Base-by-base conservation (phyloP, 2,888 invertebrate genomes). In the Philaethria dido region DNA sequence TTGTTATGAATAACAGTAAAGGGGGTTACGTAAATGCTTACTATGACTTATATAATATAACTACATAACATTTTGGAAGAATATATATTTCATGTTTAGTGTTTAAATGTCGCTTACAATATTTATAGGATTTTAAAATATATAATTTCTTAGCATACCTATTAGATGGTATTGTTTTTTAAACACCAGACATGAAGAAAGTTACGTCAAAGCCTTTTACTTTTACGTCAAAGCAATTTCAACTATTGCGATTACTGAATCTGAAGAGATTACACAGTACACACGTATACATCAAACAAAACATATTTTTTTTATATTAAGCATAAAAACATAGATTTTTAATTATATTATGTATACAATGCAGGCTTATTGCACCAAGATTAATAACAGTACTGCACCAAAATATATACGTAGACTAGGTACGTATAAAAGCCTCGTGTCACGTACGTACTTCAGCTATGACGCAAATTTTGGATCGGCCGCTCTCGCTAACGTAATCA, bases 381-480 rank as follows among this genome's bases (percentile, higher is more conserved):
- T 42, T 22, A 22, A 42, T 57, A 42, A 57, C 22, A 39, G n/a
- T 42, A 57, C 55, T 39, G 55, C 55, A 57, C 22, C 55, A 39
- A 39, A 39, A 42, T 22, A 11, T 42, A 20, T 22, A 39, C 2
- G 13, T 36, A 36, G 13, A 18, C 33, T 25, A 25, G 52, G 22
- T 48, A 48, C 25, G 52, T 57, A 57, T 57, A 57, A 55, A 54
- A 55, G 45, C 45, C 45, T 54, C 55, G 33, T 55, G 45, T 33
- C 45, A 45, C 54, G 55, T 63, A 62, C 20, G 8, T 45, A 63
- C 45, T 45, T 54, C 22, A 63, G 36, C 33, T 45, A 55, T 64
- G 63, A 45, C 45, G 63, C 52, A 45, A 64, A 55, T 62, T 62
- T 52, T 33, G 42, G 57, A 57, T 39, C 39, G 14, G 55, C 39